These are phyloP conservation scores for Gymnogyps californianus DNA, from an alignment of 2,113 vertebrate genomes.

Conservation along the genomic window DNA sequence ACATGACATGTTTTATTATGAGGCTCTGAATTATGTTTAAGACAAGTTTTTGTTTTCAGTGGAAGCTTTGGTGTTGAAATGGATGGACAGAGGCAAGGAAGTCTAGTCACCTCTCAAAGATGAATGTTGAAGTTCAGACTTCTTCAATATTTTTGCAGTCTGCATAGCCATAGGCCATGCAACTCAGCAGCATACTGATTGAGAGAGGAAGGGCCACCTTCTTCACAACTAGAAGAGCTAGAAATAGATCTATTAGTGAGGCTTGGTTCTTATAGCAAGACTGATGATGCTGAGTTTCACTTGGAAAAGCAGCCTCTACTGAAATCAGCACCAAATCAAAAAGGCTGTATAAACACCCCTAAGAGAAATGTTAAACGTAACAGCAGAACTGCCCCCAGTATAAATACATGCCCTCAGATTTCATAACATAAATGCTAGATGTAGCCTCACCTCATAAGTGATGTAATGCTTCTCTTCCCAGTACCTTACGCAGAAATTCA, in stretches of 20 bases:
- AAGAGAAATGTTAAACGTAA: neutral
- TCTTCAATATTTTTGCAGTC: neutral
- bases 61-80: neutral
- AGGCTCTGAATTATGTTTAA: slow-evolving; percentile 37
- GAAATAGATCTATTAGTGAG: neutral
- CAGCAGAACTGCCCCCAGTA: neutral
- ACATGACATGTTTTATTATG: slow-evolving; percentile 29
- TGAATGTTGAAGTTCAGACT: neutral
- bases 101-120: neutral
- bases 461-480: neutral
- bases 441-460: neutral
- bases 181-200: neutral
- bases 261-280: neutral
- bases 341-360: neutral
- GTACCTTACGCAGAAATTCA: neutral
- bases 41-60: neutral
- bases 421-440: neutral
- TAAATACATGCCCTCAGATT: accelerated
- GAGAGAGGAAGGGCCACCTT: neutral
- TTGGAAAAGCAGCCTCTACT: neutral
- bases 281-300: neutral
- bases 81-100: neutral
- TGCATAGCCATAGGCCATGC: neutral
- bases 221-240: neutral
- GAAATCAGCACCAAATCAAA: neutral